Evolutionary conservation across 2,113 vertebrate genomes (phyloP), one percentile per base, ranked within the genome.

Genomic region (Oophaga pumilio): DNA sequence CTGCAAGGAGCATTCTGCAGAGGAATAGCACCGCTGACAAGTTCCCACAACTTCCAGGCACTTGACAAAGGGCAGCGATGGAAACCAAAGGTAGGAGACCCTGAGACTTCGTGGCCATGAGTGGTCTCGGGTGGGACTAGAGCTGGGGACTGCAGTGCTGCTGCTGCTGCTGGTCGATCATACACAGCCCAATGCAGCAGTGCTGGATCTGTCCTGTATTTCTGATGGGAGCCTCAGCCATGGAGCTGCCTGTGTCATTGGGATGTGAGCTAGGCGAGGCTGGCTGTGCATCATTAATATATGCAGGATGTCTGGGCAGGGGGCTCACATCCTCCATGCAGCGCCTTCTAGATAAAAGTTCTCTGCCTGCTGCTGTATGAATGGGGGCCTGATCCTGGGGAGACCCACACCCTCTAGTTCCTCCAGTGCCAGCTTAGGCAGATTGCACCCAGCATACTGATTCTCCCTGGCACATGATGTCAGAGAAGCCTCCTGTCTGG

Each of bases 11-110:
- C 90, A 91, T 85, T 88, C 90, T 90, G 81, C 80, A 66, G 78
- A 24, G 24, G 80, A 33, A 59, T 28, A 64, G 24, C 79, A n/a
- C 22, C 43, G 91, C 91, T 92, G 84, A 89, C 92, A 94, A 95
- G 93, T 95, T 95, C 80, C 90, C 91, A 84, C 93, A 93, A 94
- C 92, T 94, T 92, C 92, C 91, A 90, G 89, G 90, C 91, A 90
- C 91, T 92, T 90, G 74, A 82, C 88, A 89, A 91, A 90, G 91
- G 88, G 90, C 93, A 86, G 94, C 92, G 89, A 96, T 96, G 96
- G 96, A 96, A 92, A 94, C 94, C 93, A 96, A 96, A 96, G 94
- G 94, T 94, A 94, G 92, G 95, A 89, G 83, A 20, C 74, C 78
- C 33, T 90, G 50, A 89, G 79, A 64, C 85, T 88, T 90, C 87